Conservation (phyloP, 2,888 invertebrate species). For the Tuberolachnus salignus region DNA sequence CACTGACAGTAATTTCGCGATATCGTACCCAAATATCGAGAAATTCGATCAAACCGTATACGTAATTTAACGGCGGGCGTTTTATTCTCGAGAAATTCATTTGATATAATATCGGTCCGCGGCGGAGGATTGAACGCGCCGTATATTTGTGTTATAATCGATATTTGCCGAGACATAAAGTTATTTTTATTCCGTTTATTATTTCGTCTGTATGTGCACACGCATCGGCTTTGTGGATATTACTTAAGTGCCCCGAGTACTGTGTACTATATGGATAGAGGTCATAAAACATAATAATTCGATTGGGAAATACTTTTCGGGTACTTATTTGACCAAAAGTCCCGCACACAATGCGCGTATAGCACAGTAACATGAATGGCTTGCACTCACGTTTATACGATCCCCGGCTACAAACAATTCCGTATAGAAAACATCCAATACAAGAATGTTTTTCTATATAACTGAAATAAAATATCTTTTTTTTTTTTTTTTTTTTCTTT, state of each 20-base stretch:
- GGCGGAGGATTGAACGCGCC: no score
- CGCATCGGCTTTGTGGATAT: background rate
- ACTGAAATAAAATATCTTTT: slow-evolving; percentile 52
- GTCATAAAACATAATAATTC: slow-evolving; percentile 38
- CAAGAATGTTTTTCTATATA: slow-evolving; percentile 43
- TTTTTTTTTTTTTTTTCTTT: slow-evolving; percentile 3
- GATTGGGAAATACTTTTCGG: slow-evolving; percentile 48
- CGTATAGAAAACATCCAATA: slow-evolving; percentile 12
- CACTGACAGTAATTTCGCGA: no score
- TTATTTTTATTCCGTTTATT: background rate
- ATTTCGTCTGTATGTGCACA: background rate
- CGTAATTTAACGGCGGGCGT: no score
- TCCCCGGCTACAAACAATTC: slow-evolving; percentile 20
- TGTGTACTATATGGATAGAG: background rate
- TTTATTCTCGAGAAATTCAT: no score
- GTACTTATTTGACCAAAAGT: slow-evolving; percentile 39
- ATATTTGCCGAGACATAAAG: background rate
- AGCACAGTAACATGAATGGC: background rate
- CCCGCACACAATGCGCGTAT: background rate
- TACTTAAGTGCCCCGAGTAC: slow-evolving; percentile 34
- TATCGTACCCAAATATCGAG: no score
- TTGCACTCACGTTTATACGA: slow-evolving; percentile 8
- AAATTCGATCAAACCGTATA: no score
- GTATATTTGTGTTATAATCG: background rate
- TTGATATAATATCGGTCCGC: no score